Conservation (phyloP, 2,797 vertebrate species). For the Lepilemur septentrionalis region DNA sequence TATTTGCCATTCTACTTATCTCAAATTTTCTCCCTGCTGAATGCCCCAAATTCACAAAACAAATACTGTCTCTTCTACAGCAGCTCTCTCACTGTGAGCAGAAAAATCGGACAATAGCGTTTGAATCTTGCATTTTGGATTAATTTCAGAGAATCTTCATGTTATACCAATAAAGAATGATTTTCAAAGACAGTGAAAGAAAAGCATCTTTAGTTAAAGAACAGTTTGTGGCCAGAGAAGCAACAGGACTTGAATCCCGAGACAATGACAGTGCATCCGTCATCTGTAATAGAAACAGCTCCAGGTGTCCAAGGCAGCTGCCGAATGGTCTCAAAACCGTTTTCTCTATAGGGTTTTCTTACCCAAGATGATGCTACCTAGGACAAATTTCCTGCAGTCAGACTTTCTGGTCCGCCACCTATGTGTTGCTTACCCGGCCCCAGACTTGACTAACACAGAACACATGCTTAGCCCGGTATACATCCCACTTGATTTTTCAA, state of each 20-base stretch:
- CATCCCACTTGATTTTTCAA: slow-evolving; percentile 58
- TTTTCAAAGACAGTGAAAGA: slow-evolving; percentile 12
- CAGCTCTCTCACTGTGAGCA: not conserved
- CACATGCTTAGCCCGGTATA: not conserved
- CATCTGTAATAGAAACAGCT: not conserved
- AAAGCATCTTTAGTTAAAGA: not conserved
- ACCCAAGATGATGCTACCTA: not conserved
- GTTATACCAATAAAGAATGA: slow-evolving; percentile 6
- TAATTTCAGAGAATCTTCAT: slow-evolving; percentile 26
- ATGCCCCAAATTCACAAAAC: not conserved
- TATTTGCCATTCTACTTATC: not conserved
- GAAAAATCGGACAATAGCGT: not conserved
- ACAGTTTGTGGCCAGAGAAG: not conserved
- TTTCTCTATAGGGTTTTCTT: not conserved
- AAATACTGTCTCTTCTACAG: not conserved
- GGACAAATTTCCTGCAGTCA: not conserved
- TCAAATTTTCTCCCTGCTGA: not conserved
- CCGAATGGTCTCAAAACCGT: not conserved
- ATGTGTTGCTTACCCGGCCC: rapidly evolving
- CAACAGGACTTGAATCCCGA: not conserved
- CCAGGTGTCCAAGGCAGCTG: not conserved
- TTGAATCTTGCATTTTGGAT: not conserved
- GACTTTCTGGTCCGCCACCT: not conserved
- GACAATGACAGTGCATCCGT: not conserved
- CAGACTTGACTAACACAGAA: not conserved